phyloP scores from a whole-genome alignment of 2,888 invertebrate species.

The Chrysolina americana region DNA sequence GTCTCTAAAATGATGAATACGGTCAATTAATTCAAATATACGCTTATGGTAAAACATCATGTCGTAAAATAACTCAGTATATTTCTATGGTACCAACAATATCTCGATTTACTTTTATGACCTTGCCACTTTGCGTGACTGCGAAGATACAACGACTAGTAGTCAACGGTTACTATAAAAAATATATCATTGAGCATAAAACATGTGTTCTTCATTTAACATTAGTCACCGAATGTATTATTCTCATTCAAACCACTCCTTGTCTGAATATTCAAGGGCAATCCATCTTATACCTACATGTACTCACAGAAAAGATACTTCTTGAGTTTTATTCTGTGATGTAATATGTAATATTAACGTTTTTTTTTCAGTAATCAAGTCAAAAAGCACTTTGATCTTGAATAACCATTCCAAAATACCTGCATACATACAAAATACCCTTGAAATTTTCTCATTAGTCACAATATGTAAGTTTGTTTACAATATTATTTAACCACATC shows the following conservation, averaged over 20 bases:
- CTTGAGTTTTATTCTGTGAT: too few species aligned
- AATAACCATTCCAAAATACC: not conserved
- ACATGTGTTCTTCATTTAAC: not conserved
- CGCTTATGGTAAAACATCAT: too few species aligned
- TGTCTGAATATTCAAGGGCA: not conserved
- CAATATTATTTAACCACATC: too few species aligned
- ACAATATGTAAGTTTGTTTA: too few species aligned
- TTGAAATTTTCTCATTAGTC: not conserved
- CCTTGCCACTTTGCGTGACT: constrained; percentile 4
- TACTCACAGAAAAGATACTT: too few species aligned
- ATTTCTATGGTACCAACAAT: not conserved
- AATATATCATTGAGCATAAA: not conserved
- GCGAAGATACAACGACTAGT: not conserved
- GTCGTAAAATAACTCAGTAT: not conserved
- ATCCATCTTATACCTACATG: not conserved
- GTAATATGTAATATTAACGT: too few species aligned
- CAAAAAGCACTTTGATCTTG: not conserved
- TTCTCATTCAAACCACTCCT: constrained; percentile 1
- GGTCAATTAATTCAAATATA: too few species aligned
- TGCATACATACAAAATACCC: not conserved
- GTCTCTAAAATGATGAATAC: too few species aligned
- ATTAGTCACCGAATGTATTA: constrained; percentile 1
- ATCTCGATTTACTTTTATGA: not conserved
- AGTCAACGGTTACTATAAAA: not conserved
- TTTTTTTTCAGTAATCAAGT: not conserved